These are phyloP conservation scores for Strigamia transsilvanica DNA, from an alignment of 2,888 invertebrate genomes.

Conservation along the genomic window DNA sequence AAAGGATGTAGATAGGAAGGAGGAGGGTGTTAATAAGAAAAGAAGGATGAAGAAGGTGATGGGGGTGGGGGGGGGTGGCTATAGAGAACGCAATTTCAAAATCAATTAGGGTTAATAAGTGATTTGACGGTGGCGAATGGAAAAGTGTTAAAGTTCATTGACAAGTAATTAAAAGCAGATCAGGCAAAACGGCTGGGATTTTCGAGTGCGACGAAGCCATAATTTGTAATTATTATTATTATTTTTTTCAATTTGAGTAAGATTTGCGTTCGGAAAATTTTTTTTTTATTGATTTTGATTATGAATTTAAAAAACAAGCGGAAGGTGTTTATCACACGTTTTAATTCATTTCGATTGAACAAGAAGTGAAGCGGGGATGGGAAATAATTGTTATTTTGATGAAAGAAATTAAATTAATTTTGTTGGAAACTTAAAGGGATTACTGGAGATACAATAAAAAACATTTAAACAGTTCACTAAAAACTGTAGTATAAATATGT, in stretches of 20 bases:
- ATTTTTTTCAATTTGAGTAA: neutral
- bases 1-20: constrained; percentile 20
- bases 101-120: constrained; percentile 45
- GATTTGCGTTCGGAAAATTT: neutral
- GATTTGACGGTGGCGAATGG: constrained; percentile 46
- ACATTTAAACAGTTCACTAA: too few species aligned
- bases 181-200: constrained; percentile 37
- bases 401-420: too few species aligned
- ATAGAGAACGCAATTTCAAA: constrained; percentile 36
- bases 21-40: constrained; percentile 27
- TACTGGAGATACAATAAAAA: too few species aligned
- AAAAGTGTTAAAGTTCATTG: constrained; percentile 49
- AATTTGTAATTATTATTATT: constrained; percentile 6
- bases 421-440: too few species aligned
- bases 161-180: constrained; percentile 45
- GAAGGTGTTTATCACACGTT: neutral
- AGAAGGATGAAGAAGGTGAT: constrained; percentile 2
- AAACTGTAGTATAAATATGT: too few species aligned
- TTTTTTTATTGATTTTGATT: constrained; percentile 21
- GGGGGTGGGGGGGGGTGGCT: too few species aligned
- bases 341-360: neutral
- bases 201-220: constrained; percentile 22
- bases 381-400: too few species aligned
- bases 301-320: neutral
- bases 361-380: too few species aligned